Conservation (phyloP, 2,888 invertebrate genomes). For the Melipona bicolor region DNA sequence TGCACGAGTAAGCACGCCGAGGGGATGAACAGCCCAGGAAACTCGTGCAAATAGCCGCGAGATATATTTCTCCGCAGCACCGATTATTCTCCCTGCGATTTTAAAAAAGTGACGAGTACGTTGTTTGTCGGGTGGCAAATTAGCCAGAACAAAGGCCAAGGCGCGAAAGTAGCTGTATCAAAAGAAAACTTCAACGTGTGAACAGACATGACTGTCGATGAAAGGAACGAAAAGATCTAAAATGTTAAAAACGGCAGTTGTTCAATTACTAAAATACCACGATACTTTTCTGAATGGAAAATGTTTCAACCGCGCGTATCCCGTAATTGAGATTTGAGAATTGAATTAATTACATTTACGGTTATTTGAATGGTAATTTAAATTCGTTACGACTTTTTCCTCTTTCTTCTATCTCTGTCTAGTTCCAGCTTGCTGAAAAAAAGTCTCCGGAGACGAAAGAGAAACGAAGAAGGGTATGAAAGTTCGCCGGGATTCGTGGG, state of each 20-base stretch:
- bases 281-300: slow-evolving; percentile 10
- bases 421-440: neutral
- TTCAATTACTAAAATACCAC: neutral
- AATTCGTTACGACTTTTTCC: slow-evolving; percentile 57
- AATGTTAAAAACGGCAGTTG: neutral
- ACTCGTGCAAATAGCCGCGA: slow-evolving; percentile 53
- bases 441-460: slow-evolving; percentile 56
- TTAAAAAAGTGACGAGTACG: slow-evolving; percentile 16
- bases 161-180: neutral
- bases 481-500: slow-evolving; percentile 69
- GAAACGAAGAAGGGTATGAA: slow-evolving; percentile 43
- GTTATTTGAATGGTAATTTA: slow-evolving; percentile 56
- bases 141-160: neutral
- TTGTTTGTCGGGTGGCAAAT: slow-evolving; percentile 13
- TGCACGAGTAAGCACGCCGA: slow-evolving; percentile 25
- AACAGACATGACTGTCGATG: neutral
- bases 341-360: slow-evolving; percentile 56
- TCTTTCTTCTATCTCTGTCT: neutral
- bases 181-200: neutral
- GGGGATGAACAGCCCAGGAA: slow-evolving; percentile 38
- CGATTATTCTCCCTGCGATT: slow-evolving; percentile 34
- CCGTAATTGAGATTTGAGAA: slow-evolving; percentile 23
- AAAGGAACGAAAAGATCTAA: neutral
- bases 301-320: neutral
- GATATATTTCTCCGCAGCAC: slow-evolving; percentile 21